Percentiles rank a stretch among this genome's conserved stretches.
These are phyloP conservation scores for Myotis planiceps DNA, from an alignment of 2,797 vertebrate genomes.

Conservation along the genomic window DNA sequence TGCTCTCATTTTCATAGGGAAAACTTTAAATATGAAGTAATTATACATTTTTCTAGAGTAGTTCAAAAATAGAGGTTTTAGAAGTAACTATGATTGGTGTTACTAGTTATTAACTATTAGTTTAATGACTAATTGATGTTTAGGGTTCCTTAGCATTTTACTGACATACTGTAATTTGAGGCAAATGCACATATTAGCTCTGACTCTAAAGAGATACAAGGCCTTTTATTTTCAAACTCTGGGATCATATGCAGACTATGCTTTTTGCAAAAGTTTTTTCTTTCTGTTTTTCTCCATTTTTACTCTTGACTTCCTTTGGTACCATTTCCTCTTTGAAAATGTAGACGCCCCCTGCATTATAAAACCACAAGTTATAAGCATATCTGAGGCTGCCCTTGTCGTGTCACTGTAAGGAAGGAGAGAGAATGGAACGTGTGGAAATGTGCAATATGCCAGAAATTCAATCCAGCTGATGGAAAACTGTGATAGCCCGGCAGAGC, in stretches of 20 bases:
- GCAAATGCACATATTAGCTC: constrained; percentile 35
- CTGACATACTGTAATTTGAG: constrained; percentile 58
- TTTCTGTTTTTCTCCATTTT: not conserved
- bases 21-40: constrained; percentile 60
- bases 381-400: constrained; percentile 89
- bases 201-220: constrained; percentile 69
- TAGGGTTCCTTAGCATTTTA: constrained; percentile 56
- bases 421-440: constrained; percentile 87
- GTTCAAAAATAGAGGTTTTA: constrained; percentile 51
- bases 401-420: constrained; percentile 86
- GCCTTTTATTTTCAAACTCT: constrained; percentile 64
- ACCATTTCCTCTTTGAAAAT: constrained; percentile 85
- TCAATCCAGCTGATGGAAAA: constrained; percentile 93
- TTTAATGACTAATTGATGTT: constrained; percentile 12
- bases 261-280: constrained; percentile 66
- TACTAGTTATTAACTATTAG: constrained; percentile 38
- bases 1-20: constrained; percentile 36
- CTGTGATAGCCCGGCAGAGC: constrained; percentile 91
- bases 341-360: constrained; percentile 86
- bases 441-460: constrained; percentile 94
- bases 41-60: constrained; percentile 19
- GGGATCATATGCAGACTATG: constrained; percentile 70
- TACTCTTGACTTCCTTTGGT: constrained; percentile 72
- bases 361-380: constrained; percentile 87
- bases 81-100: constrained; percentile 30